Base-by-base conservation (phyloP, 1,140 invertebrate species). In the Luehdorfia chinensis region DNA sequence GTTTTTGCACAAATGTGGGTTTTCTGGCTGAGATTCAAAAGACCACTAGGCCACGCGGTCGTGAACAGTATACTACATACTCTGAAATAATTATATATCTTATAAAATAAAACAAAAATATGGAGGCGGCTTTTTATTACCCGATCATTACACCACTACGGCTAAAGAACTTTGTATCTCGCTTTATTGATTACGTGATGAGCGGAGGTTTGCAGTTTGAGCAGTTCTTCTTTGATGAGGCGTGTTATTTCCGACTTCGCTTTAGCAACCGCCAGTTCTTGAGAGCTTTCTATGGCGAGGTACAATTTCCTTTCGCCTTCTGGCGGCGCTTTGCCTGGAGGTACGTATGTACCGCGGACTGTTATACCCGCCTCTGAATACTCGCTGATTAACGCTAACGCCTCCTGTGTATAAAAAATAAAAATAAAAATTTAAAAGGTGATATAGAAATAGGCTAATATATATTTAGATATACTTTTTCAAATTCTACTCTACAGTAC, bases 361-460 rank as follows among this genome's bases (percentile, higher is more conserved):
- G 98, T 99, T 13, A 99, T 95, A 33, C 98, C 98, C 1, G 98
- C 98, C 84, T 99, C 98, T 0, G 97, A 98, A 85, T 99, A 99
- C 81, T 99, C 98, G 12, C 96, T 97, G 59, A 99, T 99, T 72
- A 99, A 97, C 1, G 97, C 97, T 39, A 99, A 85, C 1, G 97
- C 97, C 88, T 99, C 98, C 93, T 94, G 83, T 13, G 54, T n/a
- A n/a, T n/a, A n/a, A n/a, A n/a, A n/a, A n/a, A n/a, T n/a, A n/a
- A n/a, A n/a, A n/a, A n/a, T n/a, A n/a, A n/a, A n/a, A n/a, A n/a
- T n/a, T n/a, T n/a, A n/a, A n/a, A n/a, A n/a, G n/a, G n/a, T n/a
- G n/a, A n/a, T n/a, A n/a, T n/a, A n/a, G n/a, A n/a, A n/a, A n/a
- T n/a, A n/a, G n/a, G n/a, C n/a, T n/a, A n/a, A n/a, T n/a, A n/a